Conservation (phyloP, 2,113 vertebrate species). For the Prinia subflava region DNA sequence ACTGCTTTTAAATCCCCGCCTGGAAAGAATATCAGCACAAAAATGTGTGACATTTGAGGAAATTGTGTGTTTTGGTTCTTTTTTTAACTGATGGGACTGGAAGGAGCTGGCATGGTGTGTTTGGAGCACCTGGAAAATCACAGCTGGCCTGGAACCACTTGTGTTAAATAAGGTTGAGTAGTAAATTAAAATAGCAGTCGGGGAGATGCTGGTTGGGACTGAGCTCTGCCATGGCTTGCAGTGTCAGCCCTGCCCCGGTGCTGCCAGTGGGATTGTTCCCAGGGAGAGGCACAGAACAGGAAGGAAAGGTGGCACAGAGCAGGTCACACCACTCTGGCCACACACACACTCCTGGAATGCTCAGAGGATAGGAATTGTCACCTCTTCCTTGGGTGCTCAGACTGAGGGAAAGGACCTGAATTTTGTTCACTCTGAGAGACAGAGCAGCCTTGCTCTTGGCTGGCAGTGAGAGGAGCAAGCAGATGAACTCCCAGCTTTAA, state of each 20-base stretch:
- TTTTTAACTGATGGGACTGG: not conserved
- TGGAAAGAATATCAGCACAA: not conserved
- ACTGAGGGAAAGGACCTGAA: not conserved
- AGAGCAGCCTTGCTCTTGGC: not conserved
- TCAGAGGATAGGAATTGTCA: not conserved
- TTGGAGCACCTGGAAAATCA: constrained; percentile 1
- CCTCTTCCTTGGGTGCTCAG: not conserved
- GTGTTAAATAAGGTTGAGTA: not conserved
- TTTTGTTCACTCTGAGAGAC: not conserved
- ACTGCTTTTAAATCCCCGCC: constrained; percentile 17
- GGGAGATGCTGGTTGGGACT: not conserved
- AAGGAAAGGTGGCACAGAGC: not conserved
- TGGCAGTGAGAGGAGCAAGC: not conserved
- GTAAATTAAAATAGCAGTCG: not conserved
- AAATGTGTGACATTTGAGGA: not conserved
- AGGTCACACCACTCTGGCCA: not conserved
- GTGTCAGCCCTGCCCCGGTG: not conserved
- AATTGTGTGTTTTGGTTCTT: constrained; percentile 4
- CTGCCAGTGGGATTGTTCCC: not conserved
- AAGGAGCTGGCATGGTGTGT: not conserved
- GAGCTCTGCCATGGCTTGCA: not conserved
- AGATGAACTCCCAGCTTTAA: not conserved
- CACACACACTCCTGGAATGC: not conserved
- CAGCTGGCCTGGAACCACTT: not conserved
- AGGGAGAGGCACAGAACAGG: not conserved